These are phyloP conservation scores for Spodoptera picta DNA, from an alignment of 2,888 invertebrate species.

Conservation along the genomic window DNA sequence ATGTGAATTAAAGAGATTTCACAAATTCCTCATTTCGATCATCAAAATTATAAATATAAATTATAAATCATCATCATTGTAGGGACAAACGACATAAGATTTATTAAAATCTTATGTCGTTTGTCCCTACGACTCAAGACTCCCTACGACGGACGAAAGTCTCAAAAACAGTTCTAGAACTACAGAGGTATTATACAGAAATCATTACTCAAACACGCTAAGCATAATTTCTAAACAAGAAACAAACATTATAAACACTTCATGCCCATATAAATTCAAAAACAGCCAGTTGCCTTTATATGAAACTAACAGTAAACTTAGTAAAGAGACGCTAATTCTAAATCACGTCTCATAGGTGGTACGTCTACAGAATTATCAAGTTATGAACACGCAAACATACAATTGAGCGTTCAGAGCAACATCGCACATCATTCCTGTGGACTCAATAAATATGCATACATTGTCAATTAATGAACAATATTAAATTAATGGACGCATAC, in stretches of 20 bases:
- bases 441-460: constrained; percentile 53
- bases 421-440: constrained; percentile 48
- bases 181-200: too few species aligned
- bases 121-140: too few species aligned
- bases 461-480: constrained; percentile 57
- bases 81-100: too few species aligned
- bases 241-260: constrained; percentile 8
- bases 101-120: too few species aligned
- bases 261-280: constrained; percentile 20
- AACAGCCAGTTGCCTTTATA: constrained; percentile 30
- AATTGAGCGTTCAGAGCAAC: constrained; percentile 42
- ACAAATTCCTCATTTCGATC: too few species aligned
- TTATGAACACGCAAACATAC: constrained; percentile 55
- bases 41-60: too few species aligned
- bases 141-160: too few species aligned
- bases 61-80: too few species aligned
- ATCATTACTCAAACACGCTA: neutral
- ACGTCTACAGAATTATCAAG: constrained; percentile 46
- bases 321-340: constrained; percentile 23
- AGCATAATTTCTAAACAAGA: neutral
- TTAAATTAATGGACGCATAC: constrained; percentile 48
- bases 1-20: too few species aligned
- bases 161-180: too few species aligned
- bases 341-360: constrained; percentile 35
- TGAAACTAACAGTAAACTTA: constrained; percentile 41